A percentile compares a stretch with the other conserved stretches of the same genome.
Evolutionary conservation across 2,888 invertebrate genomes (phyloP).

Genomic region (Malachius bipustulatus): DNA sequence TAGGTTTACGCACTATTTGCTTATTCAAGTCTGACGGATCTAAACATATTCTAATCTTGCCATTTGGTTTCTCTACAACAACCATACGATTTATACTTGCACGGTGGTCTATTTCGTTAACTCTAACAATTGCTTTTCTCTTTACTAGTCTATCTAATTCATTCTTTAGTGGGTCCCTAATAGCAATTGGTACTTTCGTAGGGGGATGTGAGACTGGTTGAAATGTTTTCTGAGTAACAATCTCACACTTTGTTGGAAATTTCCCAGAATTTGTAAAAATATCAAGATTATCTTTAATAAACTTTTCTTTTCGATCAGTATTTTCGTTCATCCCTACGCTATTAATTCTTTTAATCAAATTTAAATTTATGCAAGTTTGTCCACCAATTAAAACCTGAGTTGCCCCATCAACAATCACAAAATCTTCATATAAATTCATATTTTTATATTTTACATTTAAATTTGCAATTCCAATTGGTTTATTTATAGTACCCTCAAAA

Average conservation of each 20-base stretch:
- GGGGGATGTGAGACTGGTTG: slow-evolving; percentile 6
- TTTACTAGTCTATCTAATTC: slow-evolving; percentile 11
- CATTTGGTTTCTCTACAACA: slow-evolving; percentile 14
- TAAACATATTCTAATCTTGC: slow-evolving; percentile 12
- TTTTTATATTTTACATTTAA: not conserved
- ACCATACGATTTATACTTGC: slow-evolving; percentile 14
- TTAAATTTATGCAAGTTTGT: slow-evolving; percentile 8
- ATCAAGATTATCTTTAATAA: slow-evolving; percentile 4
- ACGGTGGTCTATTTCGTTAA: slow-evolving; percentile 6
- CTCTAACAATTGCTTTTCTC: slow-evolving; percentile 12
- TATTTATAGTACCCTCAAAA: slow-evolving; percentile 1
- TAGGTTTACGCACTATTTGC: slow-evolving; percentile 12
- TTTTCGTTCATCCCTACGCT: not conserved
- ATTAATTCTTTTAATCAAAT: slow-evolving; percentile 7
- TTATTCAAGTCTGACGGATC: slow-evolving; percentile 13
- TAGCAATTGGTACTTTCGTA: slow-evolving; percentile 8
- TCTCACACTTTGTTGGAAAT: slow-evolving; percentile 6
- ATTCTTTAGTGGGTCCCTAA: slow-evolving; percentile 7
- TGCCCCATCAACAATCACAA: slow-evolving; percentile 7
- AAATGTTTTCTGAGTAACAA: slow-evolving; percentile 4
- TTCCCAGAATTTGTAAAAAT: slow-evolving; percentile 5
- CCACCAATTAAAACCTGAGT: slow-evolving; percentile 7
- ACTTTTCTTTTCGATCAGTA: not conserved
- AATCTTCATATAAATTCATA: slow-evolving; percentile 6
- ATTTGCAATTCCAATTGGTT: slow-evolving; percentile 2